Conservation (phyloP, 1,140 invertebrate species). For the Cydia fagiglandana region DNA sequence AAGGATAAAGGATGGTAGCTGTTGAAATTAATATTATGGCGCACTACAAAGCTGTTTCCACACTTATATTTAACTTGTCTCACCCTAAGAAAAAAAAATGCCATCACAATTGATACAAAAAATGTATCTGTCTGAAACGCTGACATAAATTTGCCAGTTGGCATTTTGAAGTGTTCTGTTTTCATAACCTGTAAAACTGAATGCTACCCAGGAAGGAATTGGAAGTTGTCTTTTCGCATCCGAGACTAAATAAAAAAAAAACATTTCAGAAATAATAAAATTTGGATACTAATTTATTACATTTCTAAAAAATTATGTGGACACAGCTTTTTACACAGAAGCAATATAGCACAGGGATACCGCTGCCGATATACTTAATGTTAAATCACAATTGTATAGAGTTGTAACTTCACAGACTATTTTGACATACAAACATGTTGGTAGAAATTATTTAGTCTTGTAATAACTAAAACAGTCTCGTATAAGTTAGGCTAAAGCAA, state of each 20-base stretch:
- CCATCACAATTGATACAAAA: no score
- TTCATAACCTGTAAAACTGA: neutral
- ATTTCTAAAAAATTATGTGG: neutral
- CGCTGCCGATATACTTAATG: conserved; percentile 7
- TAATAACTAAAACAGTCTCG: neutral
- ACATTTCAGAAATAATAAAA: no score
- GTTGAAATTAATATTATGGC: conserved; percentile 15
- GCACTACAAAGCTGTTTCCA: conserved; percentile 15
- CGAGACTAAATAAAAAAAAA: no score
- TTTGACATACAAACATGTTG: neutral
- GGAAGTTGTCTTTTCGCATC: no score
- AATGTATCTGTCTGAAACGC: no score
- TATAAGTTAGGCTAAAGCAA: conserved; percentile 4
- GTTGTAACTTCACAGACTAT: conserved; percentile 15
- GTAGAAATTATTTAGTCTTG: neutral
- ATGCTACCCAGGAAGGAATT: no score
- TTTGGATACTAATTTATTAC: neutral
- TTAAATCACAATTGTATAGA: conserved; percentile 13
- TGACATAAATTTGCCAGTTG: no score
- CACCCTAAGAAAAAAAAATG: neutral
- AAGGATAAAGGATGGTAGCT: conserved; percentile 31
- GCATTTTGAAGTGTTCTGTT: no score
- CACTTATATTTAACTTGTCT: neutral
- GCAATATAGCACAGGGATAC: conserved; percentile 20
- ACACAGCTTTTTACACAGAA: conserved; percentile 10